These are phyloP conservation scores for Oophaga pumilio DNA, from an alignment of 2,113 vertebrate species.

Conservation along the genomic window DNA sequence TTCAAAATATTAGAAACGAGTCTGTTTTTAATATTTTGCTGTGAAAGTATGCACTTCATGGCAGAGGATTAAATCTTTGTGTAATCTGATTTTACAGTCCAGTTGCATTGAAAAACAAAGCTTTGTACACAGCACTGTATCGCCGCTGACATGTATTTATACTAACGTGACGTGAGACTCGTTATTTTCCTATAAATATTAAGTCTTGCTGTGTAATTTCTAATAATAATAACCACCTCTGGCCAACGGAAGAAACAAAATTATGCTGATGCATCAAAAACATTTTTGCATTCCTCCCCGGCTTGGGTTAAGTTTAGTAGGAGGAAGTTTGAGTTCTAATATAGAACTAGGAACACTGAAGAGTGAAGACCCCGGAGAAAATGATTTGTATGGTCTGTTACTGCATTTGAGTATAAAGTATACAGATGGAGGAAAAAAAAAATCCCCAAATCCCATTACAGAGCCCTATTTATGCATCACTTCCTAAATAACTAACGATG, in stretches of 20 bases:
- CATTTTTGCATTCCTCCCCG: neutral
- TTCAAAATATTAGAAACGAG: slow-evolving; percentile 21
- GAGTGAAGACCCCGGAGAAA: neutral
- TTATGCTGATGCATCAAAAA: neutral
- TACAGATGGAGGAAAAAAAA: neutral
- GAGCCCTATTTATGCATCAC: neutral
- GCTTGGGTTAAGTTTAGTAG: neutral
- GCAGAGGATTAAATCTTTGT: slow-evolving; percentile 25
- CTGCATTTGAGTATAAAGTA: neutral
- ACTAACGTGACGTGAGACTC: neutral
- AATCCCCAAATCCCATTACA: neutral
- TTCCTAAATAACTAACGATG: neutral
- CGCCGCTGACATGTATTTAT: slow-evolving; percentile 2
- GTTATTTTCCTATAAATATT: slow-evolving; percentile 4
- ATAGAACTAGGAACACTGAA: neutral
- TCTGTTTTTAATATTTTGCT: slow-evolving; percentile 46
- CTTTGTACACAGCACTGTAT: neutral
- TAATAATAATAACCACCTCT: slow-evolving; percentile 27
- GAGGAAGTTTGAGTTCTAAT: slow-evolving; percentile 2
- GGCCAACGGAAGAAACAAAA: neutral
- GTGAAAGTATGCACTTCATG: slow-evolving; percentile 37
- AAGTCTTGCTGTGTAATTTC: neutral
- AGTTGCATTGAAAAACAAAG: slow-evolving; percentile 21
- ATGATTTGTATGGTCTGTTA: neutral
- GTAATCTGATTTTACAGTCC: slow-evolving; percentile 44